Conservation (phyloP, 2,888 invertebrate genomes). For the Hartigia nigra region DNA sequence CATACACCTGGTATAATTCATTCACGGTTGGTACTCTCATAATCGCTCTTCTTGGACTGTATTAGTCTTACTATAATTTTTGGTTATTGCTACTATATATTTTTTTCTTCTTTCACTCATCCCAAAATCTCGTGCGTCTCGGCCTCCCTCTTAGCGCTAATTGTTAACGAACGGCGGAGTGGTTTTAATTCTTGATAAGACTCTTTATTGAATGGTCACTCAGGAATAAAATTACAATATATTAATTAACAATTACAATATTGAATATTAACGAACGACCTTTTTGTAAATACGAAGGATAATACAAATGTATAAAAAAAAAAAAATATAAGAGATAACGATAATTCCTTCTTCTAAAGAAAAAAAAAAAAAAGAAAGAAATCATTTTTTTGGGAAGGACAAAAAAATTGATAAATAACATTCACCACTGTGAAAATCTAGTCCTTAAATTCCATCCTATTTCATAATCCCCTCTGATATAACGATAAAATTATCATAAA, state of each 20-base stretch:
- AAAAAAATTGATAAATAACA: neutral
- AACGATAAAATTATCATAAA: neutral
- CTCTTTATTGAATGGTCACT: constrained; percentile 53
- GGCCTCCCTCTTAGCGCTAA: neutral
- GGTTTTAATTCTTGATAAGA: constrained; percentile 27
- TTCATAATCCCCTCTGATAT: neutral
- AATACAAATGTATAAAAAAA: constrained; percentile 40
- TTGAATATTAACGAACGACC: constrained; percentile 47
- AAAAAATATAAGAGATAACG: constrained; percentile 26
- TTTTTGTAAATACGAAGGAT: constrained; percentile 60
- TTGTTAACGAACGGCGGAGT: neutral
- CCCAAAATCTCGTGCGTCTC: neutral
- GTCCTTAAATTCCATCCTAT: neutral
- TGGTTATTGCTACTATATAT: neutral
- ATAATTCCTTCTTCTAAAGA: constrained; percentile 6
- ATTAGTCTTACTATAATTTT: neutral
- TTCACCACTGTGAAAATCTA: neutral
- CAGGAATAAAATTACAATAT: constrained; percentile 54
- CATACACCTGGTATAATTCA: constrained; percentile 22
- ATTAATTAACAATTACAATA: constrained; percentile 50
- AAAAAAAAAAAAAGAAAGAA: neutral
- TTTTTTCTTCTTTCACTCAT: neutral
- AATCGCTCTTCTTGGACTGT: neutral
- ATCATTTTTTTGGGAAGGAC: neutral
- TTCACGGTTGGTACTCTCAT: constrained; percentile 1